Base-by-base conservation (phyloP, 2,797 vertebrate genomes). In the Sebastes glaucus region DNA sequence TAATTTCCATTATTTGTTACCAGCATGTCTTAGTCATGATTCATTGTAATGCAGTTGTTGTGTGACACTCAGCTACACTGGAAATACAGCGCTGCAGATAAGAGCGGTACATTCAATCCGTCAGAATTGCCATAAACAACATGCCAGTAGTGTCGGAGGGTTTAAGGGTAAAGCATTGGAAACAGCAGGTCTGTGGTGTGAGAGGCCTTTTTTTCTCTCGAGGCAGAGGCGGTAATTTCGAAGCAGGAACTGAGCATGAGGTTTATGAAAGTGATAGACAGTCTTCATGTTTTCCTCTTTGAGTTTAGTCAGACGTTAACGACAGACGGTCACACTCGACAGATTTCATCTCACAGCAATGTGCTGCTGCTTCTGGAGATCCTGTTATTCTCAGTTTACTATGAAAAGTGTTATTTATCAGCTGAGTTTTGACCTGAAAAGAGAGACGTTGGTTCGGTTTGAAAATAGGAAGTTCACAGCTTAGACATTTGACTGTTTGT, bases 301-400 rank as follows among this genome's bases (percentile, higher is more conserved):
- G 68, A 74, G 81, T 81, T 84, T 70, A 61, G 69, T 76, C 52
- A 82, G 84, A 70, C 8, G 56, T 49, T 86, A 69, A 83, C 74
- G 82, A 82, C 85, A 87, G 86, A 81, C 63, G 78, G 90, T 85
- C 86, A 80, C 83, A 62, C 85, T 87, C 30, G 6, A 78, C 85
- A 88, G 89, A 88, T 85, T 85, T 81, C 77, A 78, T 86, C 87
- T 77, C 78, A 69, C 49, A 46, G 71, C 73, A 77, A 70, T 13
- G 59, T 67, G 80, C 72, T 74, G 75, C 79, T 80, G 75, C 77
- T 80, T 62, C 49, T 67, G 74, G 75, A 87, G 65, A 68, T 55
- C 74, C 64, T 89, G 69, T 62, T 61, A 35, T 80, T 77, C 73
- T 81, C 53, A 62, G 71, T 82, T 82, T 81, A 30, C 71, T 52